Base-by-base conservation (phyloP, 2,113 vertebrate species). In the Fregata magnificens region DNA sequence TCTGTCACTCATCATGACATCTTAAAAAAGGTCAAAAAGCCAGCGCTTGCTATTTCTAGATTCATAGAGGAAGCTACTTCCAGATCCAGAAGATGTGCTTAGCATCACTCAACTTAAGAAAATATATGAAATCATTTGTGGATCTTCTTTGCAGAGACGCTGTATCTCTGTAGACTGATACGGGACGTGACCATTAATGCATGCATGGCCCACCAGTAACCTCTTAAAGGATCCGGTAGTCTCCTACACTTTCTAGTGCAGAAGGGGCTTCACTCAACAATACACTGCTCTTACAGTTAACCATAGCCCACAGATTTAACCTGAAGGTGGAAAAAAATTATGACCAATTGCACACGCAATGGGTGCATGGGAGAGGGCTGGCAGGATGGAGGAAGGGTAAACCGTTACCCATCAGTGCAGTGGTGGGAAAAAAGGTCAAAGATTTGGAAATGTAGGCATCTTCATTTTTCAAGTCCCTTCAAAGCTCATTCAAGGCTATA, bases 81-180 rank as follows among this genome's bases (percentile, higher is more conserved):
- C 36, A 36, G 52, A 72, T 76, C 40, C 16, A 66, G 50, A 55
- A 91, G 83, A 14, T 40, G 18, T 72, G 20, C 26, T 91, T 87
- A 73, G 45, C 36, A 36, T 50, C 44, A 38, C 34, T 44, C 52
- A 69, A 5, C 22, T 86, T 47, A 36, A 50, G 31, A 52, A 90
- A 88, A 56, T 24, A 11, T 7, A 31, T 53, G 3, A 91, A 86
- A 65, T 66, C 4, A 18, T 38, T 63, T 70, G n/a, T 65, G 11
- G 21, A 22, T 62, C 77, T 89, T 59, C 67, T 70, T 87, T 0
- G 0, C 49, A 66, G 49, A 82, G 38, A 42, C 0, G 0, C 31
- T 44, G 25, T 28, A 12, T 59, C 53, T 52, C 36, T 72, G 2
- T 13, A 47, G 42, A 49, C 29, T 19, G 38, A 53, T 38, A 32